A percentile compares a stretch with the other conserved stretches of the same genome.
Conservation (phyloP, 37 sponge, comb jelly and placozoan genomes). For the Haliclona indistincta region DNA sequence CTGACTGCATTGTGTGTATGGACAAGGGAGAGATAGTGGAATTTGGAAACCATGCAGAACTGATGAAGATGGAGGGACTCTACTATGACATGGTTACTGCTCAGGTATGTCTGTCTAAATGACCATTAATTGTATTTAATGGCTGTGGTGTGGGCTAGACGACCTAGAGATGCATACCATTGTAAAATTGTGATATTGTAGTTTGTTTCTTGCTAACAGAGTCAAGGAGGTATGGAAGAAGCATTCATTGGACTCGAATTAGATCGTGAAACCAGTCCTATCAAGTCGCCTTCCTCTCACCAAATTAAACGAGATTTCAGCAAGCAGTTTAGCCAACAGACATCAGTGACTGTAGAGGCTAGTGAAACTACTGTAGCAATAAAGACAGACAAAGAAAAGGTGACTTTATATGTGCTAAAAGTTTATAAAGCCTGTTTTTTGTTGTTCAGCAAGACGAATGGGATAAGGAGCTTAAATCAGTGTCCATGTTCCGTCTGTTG, state of each 20-base stretch:
- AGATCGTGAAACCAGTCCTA: neutral
- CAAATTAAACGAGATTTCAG: neutral
- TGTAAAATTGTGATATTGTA: too few species aligned
- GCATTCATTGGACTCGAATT: neutral
- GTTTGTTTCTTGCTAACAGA: too few species aligned
- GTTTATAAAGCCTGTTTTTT: neutral
- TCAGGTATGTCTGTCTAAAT: slow-evolving; percentile 30
- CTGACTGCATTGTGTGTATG: slow-evolving; percentile 40
- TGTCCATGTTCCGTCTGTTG: slow-evolving; percentile 16
- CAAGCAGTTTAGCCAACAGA: neutral
- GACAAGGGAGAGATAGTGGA: slow-evolving; percentile 53
- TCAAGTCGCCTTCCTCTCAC: neutral
- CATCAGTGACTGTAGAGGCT: neutral
- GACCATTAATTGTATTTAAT: neutral
- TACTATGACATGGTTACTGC: slow-evolving; percentile 89
- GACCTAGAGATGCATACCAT: too few species aligned
- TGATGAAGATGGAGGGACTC: slow-evolving; percentile 77
- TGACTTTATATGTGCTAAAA: neutral
- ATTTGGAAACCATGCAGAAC: slow-evolving; percentile 69
- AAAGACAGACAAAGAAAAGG: neutral
- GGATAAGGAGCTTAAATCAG: neutral
- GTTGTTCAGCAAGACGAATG: neutral
- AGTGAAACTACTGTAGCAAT: neutral
- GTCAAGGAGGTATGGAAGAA: neutral
- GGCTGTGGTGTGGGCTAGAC: too few species aligned